Percentiles rank a stretch among this genome's conserved stretches.
These are phyloP conservation scores for Synergus itoensis DNA, from an alignment of 2,888 invertebrate species.

Conservation along the genomic window DNA sequence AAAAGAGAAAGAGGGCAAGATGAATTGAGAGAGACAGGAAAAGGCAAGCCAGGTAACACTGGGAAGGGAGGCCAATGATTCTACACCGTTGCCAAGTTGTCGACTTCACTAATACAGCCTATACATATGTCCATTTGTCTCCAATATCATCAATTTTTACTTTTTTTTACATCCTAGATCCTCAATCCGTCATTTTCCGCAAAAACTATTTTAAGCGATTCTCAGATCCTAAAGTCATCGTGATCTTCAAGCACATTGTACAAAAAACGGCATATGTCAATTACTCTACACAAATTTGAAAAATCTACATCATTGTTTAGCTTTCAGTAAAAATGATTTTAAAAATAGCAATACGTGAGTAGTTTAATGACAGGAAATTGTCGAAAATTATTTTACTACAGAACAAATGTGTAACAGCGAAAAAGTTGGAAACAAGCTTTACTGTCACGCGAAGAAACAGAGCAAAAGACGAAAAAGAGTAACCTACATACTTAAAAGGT, in stretches of 20 bases:
- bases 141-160: slow-evolving; percentile 21
- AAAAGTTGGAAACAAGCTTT: background rate
- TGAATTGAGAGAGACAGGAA: slow-evolving; percentile 45
- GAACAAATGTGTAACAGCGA: background rate
- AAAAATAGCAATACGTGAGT: background rate
- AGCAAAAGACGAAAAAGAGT: background rate
- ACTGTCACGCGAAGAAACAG: background rate
- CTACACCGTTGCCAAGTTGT: slow-evolving; percentile 70
- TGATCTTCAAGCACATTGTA: too few relatives aligned
- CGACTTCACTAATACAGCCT: slow-evolving; percentile 47
- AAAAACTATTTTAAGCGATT: background rate
- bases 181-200: background rate
- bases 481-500: background rate
- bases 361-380: background rate
- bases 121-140: slow-evolving; percentile 42
- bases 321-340: too few relatives aligned
- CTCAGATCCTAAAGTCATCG: background rate
- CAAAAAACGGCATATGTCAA: too few relatives aligned
- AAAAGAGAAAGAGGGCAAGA: slow-evolving; percentile 53
- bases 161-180: slow-evolving; percentile 9
- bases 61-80: slow-evolving; percentile 51
- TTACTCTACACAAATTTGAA: too few relatives aligned
- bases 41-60: slow-evolving; percentile 54
- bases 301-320: too few relatives aligned
- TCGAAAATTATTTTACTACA: background rate